These are phyloP conservation scores for Portevinia maculata DNA, from an alignment of 2,888 invertebrate species.

Conservation along the genomic window DNA sequence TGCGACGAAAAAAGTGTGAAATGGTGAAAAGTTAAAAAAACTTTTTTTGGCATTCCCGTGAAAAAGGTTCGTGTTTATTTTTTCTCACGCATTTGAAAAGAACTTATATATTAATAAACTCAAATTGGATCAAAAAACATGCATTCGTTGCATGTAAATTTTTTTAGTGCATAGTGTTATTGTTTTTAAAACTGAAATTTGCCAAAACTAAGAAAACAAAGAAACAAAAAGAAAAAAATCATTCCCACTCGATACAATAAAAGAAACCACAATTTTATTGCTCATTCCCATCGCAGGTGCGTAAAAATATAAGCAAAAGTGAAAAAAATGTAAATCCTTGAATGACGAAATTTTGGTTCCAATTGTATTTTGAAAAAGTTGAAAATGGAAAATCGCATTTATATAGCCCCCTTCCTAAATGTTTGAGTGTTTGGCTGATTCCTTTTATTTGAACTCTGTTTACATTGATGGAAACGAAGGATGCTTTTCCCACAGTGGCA, in stretches of 20 bases:
- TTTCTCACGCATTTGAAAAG: conserved; percentile 50
- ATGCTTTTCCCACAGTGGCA: conserved; percentile 51
- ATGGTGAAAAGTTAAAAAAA: conserved; percentile 63
- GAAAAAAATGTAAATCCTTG: conserved; percentile 7
- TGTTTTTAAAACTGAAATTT: conserved; percentile 51
- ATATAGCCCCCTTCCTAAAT: conserved; percentile 14
- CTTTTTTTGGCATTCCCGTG: conserved; percentile 72
- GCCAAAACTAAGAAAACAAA: conserved; percentile 61
- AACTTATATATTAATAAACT: conserved; percentile 26
- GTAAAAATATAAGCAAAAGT: conserved; percentile 42
- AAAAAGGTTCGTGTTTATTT: conserved; percentile 74
- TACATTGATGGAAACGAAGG: conserved; percentile 63
- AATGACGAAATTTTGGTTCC: not conserved
- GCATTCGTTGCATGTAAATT: conserved; percentile 35
- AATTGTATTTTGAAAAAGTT: conserved; percentile 39
- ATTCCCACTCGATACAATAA: conserved; percentile 31
- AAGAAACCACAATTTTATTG: conserved; percentile 38
- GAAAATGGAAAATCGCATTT: conserved; percentile 46
- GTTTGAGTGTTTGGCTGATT: not conserved
- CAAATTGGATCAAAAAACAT: conserved; percentile 45
- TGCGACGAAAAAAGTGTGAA: conserved; percentile 56
- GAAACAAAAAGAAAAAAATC: conserved; percentile 25
- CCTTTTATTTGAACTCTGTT: conserved; percentile 66
- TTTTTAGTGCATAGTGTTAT: conserved; percentile 33
- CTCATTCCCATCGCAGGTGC: conserved; percentile 59